These are phyloP conservation scores for Cephalopholis sonnerati DNA, from an alignment of 2,113 vertebrate species.

Conservation along the genomic window DNA sequence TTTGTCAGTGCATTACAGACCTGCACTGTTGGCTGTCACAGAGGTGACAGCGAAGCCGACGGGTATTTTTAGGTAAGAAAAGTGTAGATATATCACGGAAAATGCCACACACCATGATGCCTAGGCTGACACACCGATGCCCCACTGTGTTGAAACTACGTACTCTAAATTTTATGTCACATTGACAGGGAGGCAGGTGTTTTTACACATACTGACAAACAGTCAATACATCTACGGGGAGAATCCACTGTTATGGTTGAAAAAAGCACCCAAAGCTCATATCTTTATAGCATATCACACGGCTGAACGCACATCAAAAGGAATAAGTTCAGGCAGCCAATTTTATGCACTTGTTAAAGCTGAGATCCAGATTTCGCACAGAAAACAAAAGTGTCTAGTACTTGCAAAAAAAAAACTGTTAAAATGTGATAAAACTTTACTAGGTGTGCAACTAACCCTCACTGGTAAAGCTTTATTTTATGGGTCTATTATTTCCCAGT, in stretches of 20 bases:
- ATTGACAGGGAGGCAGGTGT: background rate
- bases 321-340: background rate
- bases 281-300: background rate
- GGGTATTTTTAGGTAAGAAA: constrained; percentile 27
- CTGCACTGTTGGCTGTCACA: constrained; percentile 7
- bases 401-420: background rate
- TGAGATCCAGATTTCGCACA: background rate
- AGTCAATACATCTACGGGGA: constrained; percentile 1
- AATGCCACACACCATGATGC: background rate
- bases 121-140: constrained; percentile 23
- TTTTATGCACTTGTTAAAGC: background rate
- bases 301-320: background rate
- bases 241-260: background rate
- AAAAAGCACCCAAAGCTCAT: background rate
- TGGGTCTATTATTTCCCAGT: background rate
- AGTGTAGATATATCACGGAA: background rate
- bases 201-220: constrained; percentile 1
- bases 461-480: background rate
- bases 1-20: constrained; percentile 14
- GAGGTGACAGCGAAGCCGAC: background rate
- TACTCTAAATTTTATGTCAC: constrained; percentile 3
- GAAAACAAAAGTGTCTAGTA: background rate
- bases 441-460: background rate
- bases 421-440: background rate
- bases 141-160: background rate